Percentiles rank a stretch among this genome's conserved stretches.
These are phyloP conservation scores for Tragulus kanchil DNA, from an alignment of 2,113 vertebrate species.

Conservation along the genomic window DNA sequence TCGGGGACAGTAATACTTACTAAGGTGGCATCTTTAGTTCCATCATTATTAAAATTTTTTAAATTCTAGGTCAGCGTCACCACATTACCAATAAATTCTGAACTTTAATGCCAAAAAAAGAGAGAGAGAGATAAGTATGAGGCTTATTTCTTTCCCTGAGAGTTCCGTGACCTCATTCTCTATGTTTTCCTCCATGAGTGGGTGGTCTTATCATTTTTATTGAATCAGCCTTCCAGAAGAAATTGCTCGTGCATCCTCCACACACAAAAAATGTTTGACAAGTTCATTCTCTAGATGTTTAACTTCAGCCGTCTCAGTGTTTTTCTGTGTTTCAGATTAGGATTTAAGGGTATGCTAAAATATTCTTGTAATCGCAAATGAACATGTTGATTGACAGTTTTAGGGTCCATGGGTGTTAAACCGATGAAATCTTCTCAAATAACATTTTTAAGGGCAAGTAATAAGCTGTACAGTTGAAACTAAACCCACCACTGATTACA, in stretches of 20 bases:
- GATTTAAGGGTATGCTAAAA: not conserved
- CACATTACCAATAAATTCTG: not conserved
- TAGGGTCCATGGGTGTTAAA: not conserved
- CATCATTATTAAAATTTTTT: not conserved
- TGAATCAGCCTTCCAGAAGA: too few relatives aligned
- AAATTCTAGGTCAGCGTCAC: not conserved
- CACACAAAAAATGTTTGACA: not conserved
- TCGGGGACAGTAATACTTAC: not conserved
- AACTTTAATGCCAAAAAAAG: not conserved
- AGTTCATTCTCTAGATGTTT: not conserved
- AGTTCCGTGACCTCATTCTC: not conserved
- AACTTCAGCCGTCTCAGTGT: not conserved
- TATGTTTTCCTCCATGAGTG: not conserved
- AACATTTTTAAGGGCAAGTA: not conserved
- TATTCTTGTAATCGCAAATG: not conserved
- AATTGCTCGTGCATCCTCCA: not conserved
- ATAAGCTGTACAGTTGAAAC: not conserved
- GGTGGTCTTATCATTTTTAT: not conserved
- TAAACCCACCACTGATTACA: not conserved
- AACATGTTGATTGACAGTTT: not conserved
- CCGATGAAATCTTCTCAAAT: not conserved
- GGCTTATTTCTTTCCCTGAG: not conserved
- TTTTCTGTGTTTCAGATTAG: not conserved
- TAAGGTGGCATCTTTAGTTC: constrained; percentile 32
- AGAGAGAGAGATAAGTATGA: not conserved